phyloP scores from a whole-genome alignment of 2,888 invertebrate genomes.

The Ptilodon capucinus region DNA sequence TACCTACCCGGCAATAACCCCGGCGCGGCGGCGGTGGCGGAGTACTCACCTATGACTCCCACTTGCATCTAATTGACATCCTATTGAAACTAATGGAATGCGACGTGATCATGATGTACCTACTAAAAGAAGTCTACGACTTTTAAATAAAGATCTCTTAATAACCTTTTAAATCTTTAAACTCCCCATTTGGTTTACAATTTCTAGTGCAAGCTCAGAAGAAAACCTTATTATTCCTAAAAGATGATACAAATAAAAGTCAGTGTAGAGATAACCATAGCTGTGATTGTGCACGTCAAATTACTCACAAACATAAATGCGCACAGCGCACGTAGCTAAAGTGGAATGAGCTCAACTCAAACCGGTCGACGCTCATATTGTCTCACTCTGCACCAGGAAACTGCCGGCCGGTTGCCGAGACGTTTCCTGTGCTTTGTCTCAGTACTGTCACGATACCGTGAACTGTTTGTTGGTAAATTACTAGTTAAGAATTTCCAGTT shows the following conservation, averaged over 20 bases:
- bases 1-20: slow-evolving; percentile 13
- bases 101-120: background rate
- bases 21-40: too few species aligned
- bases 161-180: too few species aligned
- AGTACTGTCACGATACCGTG: slow-evolving; percentile 50
- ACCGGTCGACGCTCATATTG: slow-evolving; percentile 77
- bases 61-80: slow-evolving; percentile 14
- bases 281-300: slow-evolving; percentile 37
- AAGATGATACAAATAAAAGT: slow-evolving; percentile 3
- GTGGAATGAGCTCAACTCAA: slow-evolving; percentile 68
- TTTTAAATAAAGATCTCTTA: background rate
- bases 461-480: slow-evolving; percentile 32
- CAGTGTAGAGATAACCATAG: slow-evolving; percentile 1
- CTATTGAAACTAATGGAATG: slow-evolving; percentile 22
- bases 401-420: slow-evolving; percentile 66
- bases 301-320: slow-evolving; percentile 46
- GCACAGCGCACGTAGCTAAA: slow-evolving; percentile 45
- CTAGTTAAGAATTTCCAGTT: slow-evolving; percentile 24
- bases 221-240: background rate
- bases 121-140: background rate
- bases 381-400: slow-evolving; percentile 78
- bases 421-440: slow-evolving; percentile 77
- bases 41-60: slow-evolving; percentile 9
- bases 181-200: too few species aligned
- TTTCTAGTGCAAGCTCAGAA: background rate